phyloP scores from a whole-genome alignment of 64 coral and sea anemone genomes.

The Montipora cactus region DNA sequence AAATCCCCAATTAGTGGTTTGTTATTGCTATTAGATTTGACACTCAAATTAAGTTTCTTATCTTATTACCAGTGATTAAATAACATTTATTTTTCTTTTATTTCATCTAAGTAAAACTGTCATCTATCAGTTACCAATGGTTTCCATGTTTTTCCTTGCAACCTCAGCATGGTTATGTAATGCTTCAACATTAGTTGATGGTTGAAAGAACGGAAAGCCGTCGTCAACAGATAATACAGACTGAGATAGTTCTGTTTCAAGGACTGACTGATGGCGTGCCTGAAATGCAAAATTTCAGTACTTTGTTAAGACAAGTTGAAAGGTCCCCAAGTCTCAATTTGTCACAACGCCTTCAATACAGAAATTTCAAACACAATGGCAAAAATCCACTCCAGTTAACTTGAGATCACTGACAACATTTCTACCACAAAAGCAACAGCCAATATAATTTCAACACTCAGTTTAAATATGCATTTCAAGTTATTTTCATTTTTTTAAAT shows the following conservation, averaged over 20 bases:
- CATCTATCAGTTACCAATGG: slow-evolving; percentile 54
- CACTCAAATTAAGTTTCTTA: too few species aligned
- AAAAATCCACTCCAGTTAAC: too few species aligned
- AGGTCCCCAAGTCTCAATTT: neutral
- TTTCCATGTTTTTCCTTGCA: slow-evolving; percentile 76
- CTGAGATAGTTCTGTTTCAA: slow-evolving; percentile 81
- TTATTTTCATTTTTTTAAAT: too few species aligned
- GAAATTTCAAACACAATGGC: too few species aligned
- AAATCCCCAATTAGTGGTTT: too few species aligned
- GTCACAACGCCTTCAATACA: too few species aligned
- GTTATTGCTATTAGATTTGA: too few species aligned
- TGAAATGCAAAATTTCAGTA: neutral
- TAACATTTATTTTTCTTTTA: neutral
- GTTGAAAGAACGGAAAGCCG: slow-evolving; percentile 82
- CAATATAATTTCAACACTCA: too few species aligned
- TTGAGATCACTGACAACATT: too few species aligned
- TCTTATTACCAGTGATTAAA: too few species aligned
- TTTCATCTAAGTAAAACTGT: neutral
- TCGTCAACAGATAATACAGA: slow-evolving; percentile 59
- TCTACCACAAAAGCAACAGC: too few species aligned
- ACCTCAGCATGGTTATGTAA: slow-evolving; percentile 85
- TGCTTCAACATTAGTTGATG: slow-evolving; percentile 64
- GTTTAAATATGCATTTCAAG: too few species aligned
- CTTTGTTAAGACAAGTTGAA: neutral
- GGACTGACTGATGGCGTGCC: slow-evolving; percentile 68